Conservation (phyloP, 2,888 invertebrate genomes). For the Pterostichus madidus region DNA sequence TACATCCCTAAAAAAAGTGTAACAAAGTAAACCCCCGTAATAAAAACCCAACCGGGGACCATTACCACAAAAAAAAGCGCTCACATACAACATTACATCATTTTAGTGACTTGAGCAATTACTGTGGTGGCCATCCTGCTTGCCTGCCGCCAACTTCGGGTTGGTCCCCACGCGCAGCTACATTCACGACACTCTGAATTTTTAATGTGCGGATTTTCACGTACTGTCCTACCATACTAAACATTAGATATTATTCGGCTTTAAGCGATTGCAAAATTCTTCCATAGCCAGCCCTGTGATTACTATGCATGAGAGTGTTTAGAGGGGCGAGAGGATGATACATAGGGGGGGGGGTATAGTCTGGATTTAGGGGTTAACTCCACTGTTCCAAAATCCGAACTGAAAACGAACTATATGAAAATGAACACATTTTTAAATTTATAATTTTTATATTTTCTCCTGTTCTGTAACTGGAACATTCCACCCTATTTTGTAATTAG, state of each 20-base stretch:
- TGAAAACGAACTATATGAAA: no score
- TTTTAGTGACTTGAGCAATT: slow-evolving; percentile 48
- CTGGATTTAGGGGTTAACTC: no score
- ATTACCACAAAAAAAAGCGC: slow-evolving; percentile 38
- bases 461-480: no score
- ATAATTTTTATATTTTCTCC: no score
- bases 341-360: no score
- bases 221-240: background rate
- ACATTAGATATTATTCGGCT: slow-evolving; percentile 26
- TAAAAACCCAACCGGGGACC: slow-evolving; percentile 34
- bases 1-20: slow-evolving; percentile 30
- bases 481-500: no score
- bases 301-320: slow-evolving; percentile 43
- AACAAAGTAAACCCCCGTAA: slow-evolving; percentile 30
- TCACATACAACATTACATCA: slow-evolving; percentile 46
- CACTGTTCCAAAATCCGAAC: no score
- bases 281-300: background rate
- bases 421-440: no score
- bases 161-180: slow-evolving; percentile 19
- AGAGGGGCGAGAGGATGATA: background rate
- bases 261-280: slow-evolving; percentile 35
- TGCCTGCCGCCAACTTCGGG: slow-evolving; percentile 26
- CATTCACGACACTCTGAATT: slow-evolving; percentile 24
- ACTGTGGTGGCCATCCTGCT: slow-evolving; percentile 30
- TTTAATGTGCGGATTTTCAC: slow-evolving; percentile 29